Percentiles rank a stretch among this genome's conserved stretches.
phyloP scores from a whole-genome alignment of 2,888 invertebrate genomes.

The Halictus quadricinctus region DNA sequence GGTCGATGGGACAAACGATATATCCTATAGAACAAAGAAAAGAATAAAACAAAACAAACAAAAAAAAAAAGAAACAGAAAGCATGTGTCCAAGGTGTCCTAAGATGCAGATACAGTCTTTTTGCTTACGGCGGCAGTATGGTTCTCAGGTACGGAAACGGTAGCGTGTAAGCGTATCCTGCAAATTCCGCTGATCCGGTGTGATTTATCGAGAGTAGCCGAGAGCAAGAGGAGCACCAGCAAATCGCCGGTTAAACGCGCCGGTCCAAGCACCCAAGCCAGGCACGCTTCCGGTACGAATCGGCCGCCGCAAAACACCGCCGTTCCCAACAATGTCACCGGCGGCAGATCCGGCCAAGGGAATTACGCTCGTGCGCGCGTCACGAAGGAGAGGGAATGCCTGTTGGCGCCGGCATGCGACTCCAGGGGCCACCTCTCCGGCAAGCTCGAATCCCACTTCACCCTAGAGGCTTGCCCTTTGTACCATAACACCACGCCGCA shows the following conservation, averaged over 20 bases:
- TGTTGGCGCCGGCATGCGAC: slow-evolving; percentile 92
- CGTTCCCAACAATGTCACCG: slow-evolving; percentile 46
- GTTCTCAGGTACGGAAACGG: slow-evolving; percentile 69
- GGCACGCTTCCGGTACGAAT: slow-evolving; percentile 76
- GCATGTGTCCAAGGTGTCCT: slow-evolving; percentile 68
- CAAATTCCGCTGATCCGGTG: slow-evolving; percentile 69
- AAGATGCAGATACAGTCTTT: slow-evolving; percentile 72
- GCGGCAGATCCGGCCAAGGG: slow-evolving; percentile 68
- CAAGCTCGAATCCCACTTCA: slow-evolving; percentile 91
- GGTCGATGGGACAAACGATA: slow-evolving; percentile 58
- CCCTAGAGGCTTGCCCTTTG: slow-evolving; percentile 94
- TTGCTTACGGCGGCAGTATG: slow-evolving; percentile 72
- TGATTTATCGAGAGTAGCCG: slow-evolving; percentile 73
- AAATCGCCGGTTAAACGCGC: slow-evolving; percentile 87
- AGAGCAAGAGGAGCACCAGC: slow-evolving; percentile 83
- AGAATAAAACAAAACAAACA: slow-evolving; percentile 20
- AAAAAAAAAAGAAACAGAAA: slow-evolving; percentile 33
- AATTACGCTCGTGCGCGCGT: slow-evolving; percentile 70
- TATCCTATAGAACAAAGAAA: slow-evolving; percentile 12
- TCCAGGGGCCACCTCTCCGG: slow-evolving; percentile 95
- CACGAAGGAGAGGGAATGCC: slow-evolving; percentile 89
- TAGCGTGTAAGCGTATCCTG: slow-evolving; percentile 68
- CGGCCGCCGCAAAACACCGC: slow-evolving; percentile 72
- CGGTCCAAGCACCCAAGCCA: slow-evolving; percentile 80
- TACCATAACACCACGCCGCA: slow-evolving; percentile 93